A percentile compares a stretch with the other conserved stretches of the same genome.
Conservation (phyloP, 2,888 invertebrate species). For the Nephrocerus scutellatus region DNA sequence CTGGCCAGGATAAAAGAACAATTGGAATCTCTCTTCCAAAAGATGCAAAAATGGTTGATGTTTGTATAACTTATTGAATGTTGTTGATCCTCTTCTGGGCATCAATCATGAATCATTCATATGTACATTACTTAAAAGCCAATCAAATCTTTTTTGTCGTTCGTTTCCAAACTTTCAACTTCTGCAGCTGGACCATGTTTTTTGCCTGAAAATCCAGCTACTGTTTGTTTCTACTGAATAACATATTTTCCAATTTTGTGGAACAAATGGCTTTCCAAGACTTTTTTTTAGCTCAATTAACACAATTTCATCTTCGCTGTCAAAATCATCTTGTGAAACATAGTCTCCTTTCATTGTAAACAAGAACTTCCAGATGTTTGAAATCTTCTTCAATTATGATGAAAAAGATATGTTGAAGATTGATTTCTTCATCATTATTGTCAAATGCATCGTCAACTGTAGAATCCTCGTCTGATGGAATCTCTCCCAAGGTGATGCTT, state of each 20-base stretch:
- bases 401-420: slow-evolving; percentile 1
- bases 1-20: slow-evolving; percentile 5
- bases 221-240: slow-evolving; percentile 4
- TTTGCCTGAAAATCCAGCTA: too few species aligned
- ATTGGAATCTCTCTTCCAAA: too few species aligned
- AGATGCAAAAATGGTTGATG: slow-evolving; percentile 3
- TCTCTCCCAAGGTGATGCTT: slow-evolving; percentile 1
- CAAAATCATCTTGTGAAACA: slow-evolving; percentile 3
- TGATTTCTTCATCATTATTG: slow-evolving; percentile 2
- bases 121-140: slow-evolving; percentile 3
- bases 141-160: slow-evolving; percentile 3
- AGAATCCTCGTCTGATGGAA: too few species aligned
- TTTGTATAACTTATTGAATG: too few species aligned
- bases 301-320: slow-evolving; percentile 4
- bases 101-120: slow-evolving; percentile 1
- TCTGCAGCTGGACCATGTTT: too few species aligned
- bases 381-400: neutral
- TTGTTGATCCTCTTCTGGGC: too few species aligned
- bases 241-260: slow-evolving; percentile 3
- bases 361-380: slow-evolving; percentile 1
- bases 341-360: neutral
- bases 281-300: too few species aligned
- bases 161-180: slow-evolving; percentile 5
- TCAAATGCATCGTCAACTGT: neutral
- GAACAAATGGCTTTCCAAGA: slow-evolving; percentile 3